phyloP scores from a whole-genome alignment of 2,888 invertebrate genomes.

The Belgica antarctica region DNA sequence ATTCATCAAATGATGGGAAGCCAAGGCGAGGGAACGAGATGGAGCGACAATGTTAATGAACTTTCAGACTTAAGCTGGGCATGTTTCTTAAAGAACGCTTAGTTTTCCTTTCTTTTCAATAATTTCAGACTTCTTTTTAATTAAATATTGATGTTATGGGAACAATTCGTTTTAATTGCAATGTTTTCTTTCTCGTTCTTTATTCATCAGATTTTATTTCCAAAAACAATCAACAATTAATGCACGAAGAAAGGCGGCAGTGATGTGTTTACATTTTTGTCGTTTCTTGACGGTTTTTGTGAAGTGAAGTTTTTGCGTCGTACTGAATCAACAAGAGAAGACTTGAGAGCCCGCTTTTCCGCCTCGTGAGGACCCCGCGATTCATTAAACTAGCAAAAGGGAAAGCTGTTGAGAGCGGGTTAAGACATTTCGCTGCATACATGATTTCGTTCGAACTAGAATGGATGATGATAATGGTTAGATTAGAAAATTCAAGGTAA shows the following conservation, averaged over 20 bases:
- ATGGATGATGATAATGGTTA: constrained; percentile 20
- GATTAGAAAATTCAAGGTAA: constrained; percentile 25
- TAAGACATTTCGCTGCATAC: not conserved
- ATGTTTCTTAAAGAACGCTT: not conserved
- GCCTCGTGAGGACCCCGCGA: too few species aligned
- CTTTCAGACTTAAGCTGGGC: constrained; percentile 14
- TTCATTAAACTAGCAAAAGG: constrained; percentile 1
- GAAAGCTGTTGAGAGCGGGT: not conserved
- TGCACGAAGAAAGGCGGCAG: not conserved
- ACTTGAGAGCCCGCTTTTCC: too few species aligned
- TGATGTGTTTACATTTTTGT: too few species aligned
- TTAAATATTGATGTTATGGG: not conserved
- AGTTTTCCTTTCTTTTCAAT: not conserved
- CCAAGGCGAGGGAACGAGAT: not conserved
- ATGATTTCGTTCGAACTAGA: not conserved
- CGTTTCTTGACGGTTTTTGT: not conserved
- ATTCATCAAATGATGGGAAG: not conserved
- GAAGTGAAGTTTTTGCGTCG: not conserved
- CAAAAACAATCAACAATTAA: not conserved
- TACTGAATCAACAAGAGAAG: constrained; percentile 1
- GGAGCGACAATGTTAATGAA: constrained; percentile 33
- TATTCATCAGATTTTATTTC: not conserved
- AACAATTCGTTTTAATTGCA: constrained; percentile 2
- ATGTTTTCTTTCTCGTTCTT: not conserved
- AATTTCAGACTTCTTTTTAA: not conserved